Evolutionary conservation across 2,797 vertebrate genomes (phyloP).

Genomic region (Triplophysa bombifrons): DNA sequence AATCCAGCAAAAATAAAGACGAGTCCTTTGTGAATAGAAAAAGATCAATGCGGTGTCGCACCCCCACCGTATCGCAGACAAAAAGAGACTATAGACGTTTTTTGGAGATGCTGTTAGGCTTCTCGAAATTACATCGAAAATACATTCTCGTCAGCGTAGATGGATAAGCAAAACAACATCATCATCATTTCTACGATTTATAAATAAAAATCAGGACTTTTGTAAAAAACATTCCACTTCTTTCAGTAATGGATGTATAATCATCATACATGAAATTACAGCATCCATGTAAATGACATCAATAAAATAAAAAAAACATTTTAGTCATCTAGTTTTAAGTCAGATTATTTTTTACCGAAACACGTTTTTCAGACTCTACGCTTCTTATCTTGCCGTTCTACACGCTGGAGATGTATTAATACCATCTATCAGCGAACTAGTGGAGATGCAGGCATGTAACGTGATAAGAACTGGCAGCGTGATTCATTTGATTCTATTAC

Average conservation of each 20-base stretch:
- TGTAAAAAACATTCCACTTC: background rate
- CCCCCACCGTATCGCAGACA: conserved; percentile 34
- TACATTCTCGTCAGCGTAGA: background rate
- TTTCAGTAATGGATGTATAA: too few species aligned
- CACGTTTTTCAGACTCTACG: background rate
- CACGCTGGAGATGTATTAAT: conserved; percentile 46
- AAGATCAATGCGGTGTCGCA: conserved; percentile 45
- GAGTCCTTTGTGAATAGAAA: conserved; percentile 27
- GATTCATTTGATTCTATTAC: conserved; percentile 68
- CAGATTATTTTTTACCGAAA: background rate
- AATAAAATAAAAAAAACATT: too few species aligned
- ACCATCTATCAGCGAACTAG: conserved; percentile 47
- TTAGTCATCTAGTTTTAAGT: background rate
- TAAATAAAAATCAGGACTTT: background rate
- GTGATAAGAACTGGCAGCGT: conserved; percentile 63
- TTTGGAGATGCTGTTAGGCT: conserved; percentile 39
- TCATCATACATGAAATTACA: too few species aligned
- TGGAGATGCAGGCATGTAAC: conserved; percentile 49
- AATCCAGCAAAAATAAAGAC: conserved; percentile 52
- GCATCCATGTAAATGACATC: too few species aligned
- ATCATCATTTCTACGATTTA: conserved; percentile 1
- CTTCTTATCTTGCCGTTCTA: background rate
- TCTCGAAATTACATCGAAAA: conserved; percentile 26
- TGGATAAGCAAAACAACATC: conserved; percentile 8
- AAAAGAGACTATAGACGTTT: conserved; percentile 12